Evolutionary conservation across 2,888 invertebrate genomes (phyloP).

Genomic region (Macrosoma leucophasiata): DNA sequence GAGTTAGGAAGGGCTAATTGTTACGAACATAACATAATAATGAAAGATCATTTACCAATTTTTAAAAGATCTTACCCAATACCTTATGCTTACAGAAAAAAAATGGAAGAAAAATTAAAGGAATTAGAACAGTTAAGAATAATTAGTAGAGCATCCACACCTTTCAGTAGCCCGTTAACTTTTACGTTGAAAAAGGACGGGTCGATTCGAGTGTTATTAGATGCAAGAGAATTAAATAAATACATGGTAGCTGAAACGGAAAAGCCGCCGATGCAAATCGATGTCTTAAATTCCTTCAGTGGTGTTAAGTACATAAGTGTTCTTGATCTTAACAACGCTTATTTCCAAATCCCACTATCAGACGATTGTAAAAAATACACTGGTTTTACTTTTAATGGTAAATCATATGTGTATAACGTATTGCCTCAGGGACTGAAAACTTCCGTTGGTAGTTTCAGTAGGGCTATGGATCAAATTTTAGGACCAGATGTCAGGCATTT

Average conservation of each 20-base stretch:
- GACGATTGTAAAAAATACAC: constrained; percentile 17
- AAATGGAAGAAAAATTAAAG: constrained; percentile 18
- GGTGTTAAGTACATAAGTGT: constrained; percentile 17
- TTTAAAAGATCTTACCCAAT: constrained; percentile 23
- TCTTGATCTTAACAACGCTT: constrained; percentile 24
- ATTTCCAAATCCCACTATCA: constrained; percentile 21
- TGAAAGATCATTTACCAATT: constrained; percentile 16
- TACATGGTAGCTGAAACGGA: constrained; percentile 17
- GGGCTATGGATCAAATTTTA: constrained; percentile 29
- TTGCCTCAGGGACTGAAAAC: constrained; percentile 26
- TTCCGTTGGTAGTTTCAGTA: constrained; percentile 26
- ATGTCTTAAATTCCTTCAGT: constrained; percentile 19
- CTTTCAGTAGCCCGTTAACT: constrained; percentile 26
- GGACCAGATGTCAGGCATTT: constrained; percentile 24
- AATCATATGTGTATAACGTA: constrained; percentile 21
- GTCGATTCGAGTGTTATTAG: constrained; percentile 13
- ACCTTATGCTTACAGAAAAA: constrained; percentile 24
- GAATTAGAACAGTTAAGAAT: constrained; percentile 23
- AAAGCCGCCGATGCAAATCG: constrained; percentile 13
- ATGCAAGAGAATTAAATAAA: constrained; percentile 20
- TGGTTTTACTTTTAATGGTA: constrained; percentile 17
- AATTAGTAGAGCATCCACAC: constrained; percentile 16
- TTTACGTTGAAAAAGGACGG: constrained; percentile 14
- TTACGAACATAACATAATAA: constrained; percentile 24
- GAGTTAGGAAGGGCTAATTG: constrained; percentile 21